Conservation (phyloP, 2,888 invertebrate genomes). For the Pyrrhia umbra region DNA sequence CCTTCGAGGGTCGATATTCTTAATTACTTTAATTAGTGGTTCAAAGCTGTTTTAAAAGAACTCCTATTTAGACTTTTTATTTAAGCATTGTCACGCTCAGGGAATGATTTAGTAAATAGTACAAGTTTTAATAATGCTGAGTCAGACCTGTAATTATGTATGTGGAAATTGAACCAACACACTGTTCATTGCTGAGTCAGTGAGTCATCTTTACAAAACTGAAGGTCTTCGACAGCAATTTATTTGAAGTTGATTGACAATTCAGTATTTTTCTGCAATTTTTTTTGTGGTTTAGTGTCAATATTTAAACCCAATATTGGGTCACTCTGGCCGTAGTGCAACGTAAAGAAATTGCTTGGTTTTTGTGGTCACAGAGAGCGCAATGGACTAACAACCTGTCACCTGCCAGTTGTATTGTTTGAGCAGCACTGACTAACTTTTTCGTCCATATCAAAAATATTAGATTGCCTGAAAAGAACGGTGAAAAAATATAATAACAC, state of each 20-base stretch:
- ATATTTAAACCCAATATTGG: not conserved
- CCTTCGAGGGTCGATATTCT: constrained; percentile 30
- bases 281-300: not conserved
- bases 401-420: constrained; percentile 1
- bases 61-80: no score
- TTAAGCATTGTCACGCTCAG: no score
- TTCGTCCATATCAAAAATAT: not conserved
- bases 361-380: not conserved
- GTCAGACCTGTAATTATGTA: no score
- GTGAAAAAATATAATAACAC: not conserved
- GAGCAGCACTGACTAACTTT: not conserved
- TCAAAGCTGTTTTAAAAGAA: constrained; percentile 1
- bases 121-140: no score
- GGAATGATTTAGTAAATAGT: no score
- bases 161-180: no score
- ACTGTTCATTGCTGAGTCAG: not conserved
- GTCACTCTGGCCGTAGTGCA: not conserved
- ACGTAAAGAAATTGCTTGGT: constrained; percentile 3
- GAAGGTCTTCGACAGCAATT: not conserved
- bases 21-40: constrained; percentile 27
- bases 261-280: not conserved
- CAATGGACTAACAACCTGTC: constrained; percentile 6
- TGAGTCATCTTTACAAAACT: not conserved
- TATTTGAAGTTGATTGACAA: not conserved
- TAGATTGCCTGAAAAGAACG: not conserved